A percentile compares a stretch with the other conserved stretches of the same genome.
phyloP scores from a whole-genome alignment of 2,797 vertebrate species.

The Tenualosa thibaudeaui region DNA sequence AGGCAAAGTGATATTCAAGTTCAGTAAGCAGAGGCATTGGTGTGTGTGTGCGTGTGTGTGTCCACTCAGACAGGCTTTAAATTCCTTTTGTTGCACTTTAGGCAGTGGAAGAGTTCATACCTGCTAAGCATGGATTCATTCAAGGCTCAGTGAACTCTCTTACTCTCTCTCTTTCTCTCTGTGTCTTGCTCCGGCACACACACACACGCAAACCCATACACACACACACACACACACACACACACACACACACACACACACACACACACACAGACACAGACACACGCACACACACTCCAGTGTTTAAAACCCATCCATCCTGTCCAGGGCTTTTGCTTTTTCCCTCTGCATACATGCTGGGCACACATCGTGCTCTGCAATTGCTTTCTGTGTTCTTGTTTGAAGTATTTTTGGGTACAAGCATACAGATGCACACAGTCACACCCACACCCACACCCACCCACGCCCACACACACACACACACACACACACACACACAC shows the following conservation, averaged over 20 bases:
- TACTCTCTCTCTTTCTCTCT: not conserved
- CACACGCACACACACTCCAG: constrained; percentile 2
- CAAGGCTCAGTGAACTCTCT: constrained; percentile 14
- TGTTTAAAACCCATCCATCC: constrained; percentile 7
- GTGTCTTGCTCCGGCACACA: not conserved
- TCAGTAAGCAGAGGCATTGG: no score
- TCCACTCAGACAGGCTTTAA: constrained; percentile 30
- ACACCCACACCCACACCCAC: not conserved
- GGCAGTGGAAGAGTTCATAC: constrained; percentile 17
- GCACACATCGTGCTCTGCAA: not conserved
- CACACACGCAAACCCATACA: not conserved
- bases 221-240: not conserved
- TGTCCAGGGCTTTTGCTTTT: constrained; percentile 34
- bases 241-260: no score
- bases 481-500: not conserved
- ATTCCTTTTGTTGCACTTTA: constrained; percentile 38
- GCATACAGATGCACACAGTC: not conserved
- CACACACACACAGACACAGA: no score
- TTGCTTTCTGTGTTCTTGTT: not conserved
- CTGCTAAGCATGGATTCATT: not conserved
- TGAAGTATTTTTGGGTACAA: constrained; percentile 17
- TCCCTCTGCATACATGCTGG: constrained; percentile 29
- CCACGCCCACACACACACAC: not conserved
- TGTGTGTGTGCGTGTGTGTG: no score
- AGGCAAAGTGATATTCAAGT: not conserved